Evolutionary conservation across 1,140 invertebrate genomes (phyloP).

Genomic region (Mactra quadrangularis): DNA sequence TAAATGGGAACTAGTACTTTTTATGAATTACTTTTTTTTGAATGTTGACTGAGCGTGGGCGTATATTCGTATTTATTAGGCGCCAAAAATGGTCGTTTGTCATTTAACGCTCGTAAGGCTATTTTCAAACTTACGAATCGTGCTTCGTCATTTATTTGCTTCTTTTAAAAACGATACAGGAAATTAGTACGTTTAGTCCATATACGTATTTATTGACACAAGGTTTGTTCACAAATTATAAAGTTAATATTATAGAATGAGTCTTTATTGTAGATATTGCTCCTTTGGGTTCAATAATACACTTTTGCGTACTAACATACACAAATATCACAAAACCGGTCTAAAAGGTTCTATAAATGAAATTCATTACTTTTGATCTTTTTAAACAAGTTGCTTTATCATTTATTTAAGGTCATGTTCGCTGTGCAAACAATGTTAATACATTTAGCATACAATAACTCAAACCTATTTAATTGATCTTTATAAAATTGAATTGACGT

Average conservation of each 20-base stretch:
- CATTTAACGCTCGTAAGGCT: no score
- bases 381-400: constrained; percentile 7
- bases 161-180: no score
- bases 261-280: not conserved
- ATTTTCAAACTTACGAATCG: no score
- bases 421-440: constrained; percentile 19
- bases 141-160: no score
- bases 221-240: not conserved
- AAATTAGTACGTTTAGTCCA: no score
- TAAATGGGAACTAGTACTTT: no score
- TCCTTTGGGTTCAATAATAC: not conserved
- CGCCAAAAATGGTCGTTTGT: no score
- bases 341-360: not conserved
- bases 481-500: not conserved
- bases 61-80: no score
- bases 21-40: no score
- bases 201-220: no score
- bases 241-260: not conserved
- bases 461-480: not conserved
- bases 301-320: not conserved
- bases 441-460: not conserved
- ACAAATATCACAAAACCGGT: not conserved
- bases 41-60: no score
- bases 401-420: constrained; percentile 9
- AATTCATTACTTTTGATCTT: not conserved